phyloP scores from a whole-genome alignment of 1,140 invertebrate species.

The Homarus americanus region DNA sequence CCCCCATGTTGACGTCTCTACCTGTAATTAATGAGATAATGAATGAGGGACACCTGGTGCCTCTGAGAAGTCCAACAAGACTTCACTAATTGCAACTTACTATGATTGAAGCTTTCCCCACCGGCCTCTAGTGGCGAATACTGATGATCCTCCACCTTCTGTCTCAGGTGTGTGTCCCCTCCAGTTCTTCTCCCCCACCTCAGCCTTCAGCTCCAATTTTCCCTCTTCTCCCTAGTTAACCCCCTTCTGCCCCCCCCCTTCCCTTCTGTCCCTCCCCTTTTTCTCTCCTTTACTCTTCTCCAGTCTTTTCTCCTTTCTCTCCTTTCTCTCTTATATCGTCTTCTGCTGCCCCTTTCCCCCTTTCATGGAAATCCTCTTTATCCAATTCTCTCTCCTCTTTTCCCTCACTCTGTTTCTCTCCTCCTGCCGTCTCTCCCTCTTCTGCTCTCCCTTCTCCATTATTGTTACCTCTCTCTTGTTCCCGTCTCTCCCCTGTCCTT shows the following conservation, averaged over 20 bases:
- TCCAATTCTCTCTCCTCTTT: neutral
- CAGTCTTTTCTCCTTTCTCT: neutral
- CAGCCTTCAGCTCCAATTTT: no score
- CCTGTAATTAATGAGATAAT: conserved; percentile 55
- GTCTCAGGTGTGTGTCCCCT: neutral
- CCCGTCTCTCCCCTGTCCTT: neutral
- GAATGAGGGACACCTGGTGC: conserved; percentile 29
- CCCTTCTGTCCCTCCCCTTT: neutral
- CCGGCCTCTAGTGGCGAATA: neutral
- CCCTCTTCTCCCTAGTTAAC: neutral
- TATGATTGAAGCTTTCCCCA: conserved; percentile 46
- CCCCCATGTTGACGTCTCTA: neutral
- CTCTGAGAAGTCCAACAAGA: conserved; percentile 16
- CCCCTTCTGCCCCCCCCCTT: neutral
- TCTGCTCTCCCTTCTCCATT: neutral
- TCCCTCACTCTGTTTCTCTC: neutral
- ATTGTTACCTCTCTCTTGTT: neutral
- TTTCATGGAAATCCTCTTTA: neutral
- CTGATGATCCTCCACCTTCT: neutral
- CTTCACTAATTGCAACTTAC: conserved; percentile 37
- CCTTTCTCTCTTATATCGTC: neutral
- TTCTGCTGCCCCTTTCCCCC: neutral
- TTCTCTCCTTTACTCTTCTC: no score
- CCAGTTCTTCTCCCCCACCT: neutral
- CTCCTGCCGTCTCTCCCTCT: neutral